Evolutionary conservation across 2,797 vertebrate species (phyloP).

Genomic region (Pipistrellus pygmaeus): DNA sequence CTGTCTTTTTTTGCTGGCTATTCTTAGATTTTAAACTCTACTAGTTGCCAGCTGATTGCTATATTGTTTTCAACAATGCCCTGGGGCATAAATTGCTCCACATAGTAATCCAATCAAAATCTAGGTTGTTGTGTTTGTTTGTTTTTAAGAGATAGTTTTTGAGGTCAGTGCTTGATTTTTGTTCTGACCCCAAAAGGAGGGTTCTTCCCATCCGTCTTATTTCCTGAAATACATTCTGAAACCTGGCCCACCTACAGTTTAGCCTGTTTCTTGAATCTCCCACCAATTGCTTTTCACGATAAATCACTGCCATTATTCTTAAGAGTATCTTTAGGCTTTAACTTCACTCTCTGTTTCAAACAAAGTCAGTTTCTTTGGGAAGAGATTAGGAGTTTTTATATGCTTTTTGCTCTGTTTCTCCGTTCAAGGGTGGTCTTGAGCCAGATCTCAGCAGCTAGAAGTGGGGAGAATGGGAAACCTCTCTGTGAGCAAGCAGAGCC

Average conservation of each 20-base stretch:
- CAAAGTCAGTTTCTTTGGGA: not conserved
- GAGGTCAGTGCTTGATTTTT: not conserved
- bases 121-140: not conserved
- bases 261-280: not conserved
- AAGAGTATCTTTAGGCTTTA: not conserved
- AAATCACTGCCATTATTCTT: not conserved
- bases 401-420: not conserved
- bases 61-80: not conserved
- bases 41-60: not conserved
- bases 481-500: not conserved
- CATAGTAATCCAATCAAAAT: not conserved
- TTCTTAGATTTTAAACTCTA: not conserved
- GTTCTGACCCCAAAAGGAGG: not conserved
- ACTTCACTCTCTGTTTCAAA: not conserved
- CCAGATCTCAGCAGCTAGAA: not conserved
- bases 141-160: not conserved
- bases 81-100: not conserved
- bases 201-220: not conserved
- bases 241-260: not conserved
- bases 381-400: not conserved
- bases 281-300: not conserved
- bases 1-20: not conserved
- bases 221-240: not conserved
- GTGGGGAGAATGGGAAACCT: not conserved
- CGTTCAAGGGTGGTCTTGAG: not conserved